A percentile compares a stretch with the other conserved stretches of the same genome.
phyloP scores from a whole-genome alignment of 2,113 vertebrate genomes.

The Tringa solitaria region DNA sequence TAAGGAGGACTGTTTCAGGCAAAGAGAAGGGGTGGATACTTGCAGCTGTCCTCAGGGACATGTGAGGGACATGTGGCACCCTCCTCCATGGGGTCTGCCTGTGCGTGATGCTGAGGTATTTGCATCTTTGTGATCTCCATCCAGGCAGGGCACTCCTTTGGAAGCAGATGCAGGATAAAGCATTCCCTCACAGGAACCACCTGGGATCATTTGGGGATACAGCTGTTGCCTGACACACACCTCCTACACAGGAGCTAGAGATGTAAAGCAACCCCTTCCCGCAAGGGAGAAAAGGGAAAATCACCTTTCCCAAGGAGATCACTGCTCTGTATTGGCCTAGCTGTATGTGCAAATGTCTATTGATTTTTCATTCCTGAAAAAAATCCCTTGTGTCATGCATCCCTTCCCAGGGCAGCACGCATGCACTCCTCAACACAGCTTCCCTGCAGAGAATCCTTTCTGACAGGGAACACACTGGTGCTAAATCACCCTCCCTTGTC shows the following conservation, averaged over 20 bases:
- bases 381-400: rapidly evolving
- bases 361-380: background rate
- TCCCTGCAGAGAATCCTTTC: background rate
- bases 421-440: rapidly evolving
- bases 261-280: background rate
- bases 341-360: background rate
- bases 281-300: background rate
- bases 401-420: rapidly evolving
- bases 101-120: background rate
- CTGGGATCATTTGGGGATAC: background rate
- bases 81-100: background rate
- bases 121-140: background rate
- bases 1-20: background rate
- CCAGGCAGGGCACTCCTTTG: background rate
- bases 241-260: background rate
- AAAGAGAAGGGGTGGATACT: background rate
- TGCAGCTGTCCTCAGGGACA: background rate
- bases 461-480: background rate
- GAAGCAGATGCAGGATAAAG: background rate
- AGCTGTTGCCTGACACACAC: background rate
- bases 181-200: rapidly evolving
- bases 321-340: background rate
- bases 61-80: rapidly evolving
- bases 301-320: background rate
- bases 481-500: background rate